Conservation (phyloP, 1,140 invertebrate genomes). For the Drosophila teissieri region DNA sequence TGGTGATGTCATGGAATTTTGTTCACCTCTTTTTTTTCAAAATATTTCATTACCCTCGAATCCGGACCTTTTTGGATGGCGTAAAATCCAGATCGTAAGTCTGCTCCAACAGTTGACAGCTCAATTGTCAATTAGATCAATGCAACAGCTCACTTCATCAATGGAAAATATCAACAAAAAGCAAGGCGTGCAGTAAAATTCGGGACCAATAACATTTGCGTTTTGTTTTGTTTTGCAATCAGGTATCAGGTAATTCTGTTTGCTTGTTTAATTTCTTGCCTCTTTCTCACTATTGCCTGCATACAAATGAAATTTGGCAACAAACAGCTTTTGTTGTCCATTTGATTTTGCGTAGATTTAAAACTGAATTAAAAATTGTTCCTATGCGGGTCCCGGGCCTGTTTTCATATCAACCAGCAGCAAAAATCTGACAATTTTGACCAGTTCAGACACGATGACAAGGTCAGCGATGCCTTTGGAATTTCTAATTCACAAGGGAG, state of each 20-base stretch:
- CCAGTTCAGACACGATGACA: slow-evolving; percentile 36
- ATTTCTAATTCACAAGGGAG: slow-evolving; percentile 33
- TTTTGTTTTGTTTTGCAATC: slow-evolving; percentile 46
- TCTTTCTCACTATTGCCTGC: slow-evolving; percentile 15
- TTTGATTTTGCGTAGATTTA: slow-evolving; percentile 33
- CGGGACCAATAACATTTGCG: slow-evolving; percentile 43
- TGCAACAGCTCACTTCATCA: slow-evolving; percentile 43
- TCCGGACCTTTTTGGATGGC: slow-evolving; percentile 9
- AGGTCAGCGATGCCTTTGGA: slow-evolving; percentile 43
- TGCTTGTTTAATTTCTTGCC: slow-evolving; percentile 17
- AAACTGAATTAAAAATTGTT: slow-evolving; percentile 24
- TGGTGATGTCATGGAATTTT: too few species aligned
- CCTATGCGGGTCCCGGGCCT: slow-evolving; percentile 36
- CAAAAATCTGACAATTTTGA: slow-evolving; percentile 15
- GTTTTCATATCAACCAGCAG: slow-evolving; percentile 3
- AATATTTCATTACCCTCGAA: slow-evolving; percentile 10
- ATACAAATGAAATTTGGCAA: slow-evolving; percentile 38
- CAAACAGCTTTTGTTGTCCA: slow-evolving; percentile 7
- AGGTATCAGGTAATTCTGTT: slow-evolving; percentile 21
- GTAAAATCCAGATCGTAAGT: slow-evolving; percentile 50
- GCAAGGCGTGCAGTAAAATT: slow-evolving; percentile 18
- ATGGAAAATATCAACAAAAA: slow-evolving; percentile 18
- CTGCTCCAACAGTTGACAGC: slow-evolving; percentile 31
- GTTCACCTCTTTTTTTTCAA: background rate
- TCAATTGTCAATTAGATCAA: slow-evolving; percentile 67